Evolutionary conservation across 1,140 invertebrate genomes (phyloP).

Genomic region (Megathymus violae): DNA sequence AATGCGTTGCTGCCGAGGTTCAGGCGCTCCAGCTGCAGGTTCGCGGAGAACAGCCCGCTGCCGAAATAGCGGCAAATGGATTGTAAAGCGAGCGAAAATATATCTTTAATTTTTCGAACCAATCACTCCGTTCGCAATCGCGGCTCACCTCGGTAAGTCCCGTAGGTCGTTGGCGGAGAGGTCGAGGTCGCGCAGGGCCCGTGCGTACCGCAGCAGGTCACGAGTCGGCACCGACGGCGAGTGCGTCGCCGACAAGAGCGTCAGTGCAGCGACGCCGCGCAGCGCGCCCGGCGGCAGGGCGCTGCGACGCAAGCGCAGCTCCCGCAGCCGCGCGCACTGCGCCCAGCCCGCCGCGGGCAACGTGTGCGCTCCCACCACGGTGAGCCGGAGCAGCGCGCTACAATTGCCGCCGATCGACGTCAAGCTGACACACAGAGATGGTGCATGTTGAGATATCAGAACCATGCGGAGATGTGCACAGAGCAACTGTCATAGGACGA

Average conservation of each 20-base stretch:
- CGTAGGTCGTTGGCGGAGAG: conserved; percentile 41
- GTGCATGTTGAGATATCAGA: no score
- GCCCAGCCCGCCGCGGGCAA: conserved; percentile 31
- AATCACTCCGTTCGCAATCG: neutral
- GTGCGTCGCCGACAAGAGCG: conserved; percentile 6
- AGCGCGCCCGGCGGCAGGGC: conserved; percentile 27
- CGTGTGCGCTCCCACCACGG: neutral
- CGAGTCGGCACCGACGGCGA: conserved; percentile 19
- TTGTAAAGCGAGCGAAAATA: no score
- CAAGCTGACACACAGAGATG: no score
- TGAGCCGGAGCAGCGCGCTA: no score
- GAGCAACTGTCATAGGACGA: no score
- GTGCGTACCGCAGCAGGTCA: conserved; percentile 34
- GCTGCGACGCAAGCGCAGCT: conserved; percentile 14
- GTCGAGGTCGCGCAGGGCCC: conserved; percentile 32
- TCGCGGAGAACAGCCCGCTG: conserved; percentile 31
- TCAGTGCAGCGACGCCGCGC: conserved; percentile 30
- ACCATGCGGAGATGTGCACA: no score
- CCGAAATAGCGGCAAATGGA: neutral
- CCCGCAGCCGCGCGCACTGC: conserved; percentile 18
- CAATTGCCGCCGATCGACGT: no score
- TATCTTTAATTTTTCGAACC: no score
- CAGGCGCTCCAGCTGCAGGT: conserved; percentile 28
- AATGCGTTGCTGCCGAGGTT: conserved; percentile 37
- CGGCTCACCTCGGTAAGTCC: conserved; percentile 36